Conservation (phyloP, 2,888 invertebrate species). For the Periphyllus acericola region DNA sequence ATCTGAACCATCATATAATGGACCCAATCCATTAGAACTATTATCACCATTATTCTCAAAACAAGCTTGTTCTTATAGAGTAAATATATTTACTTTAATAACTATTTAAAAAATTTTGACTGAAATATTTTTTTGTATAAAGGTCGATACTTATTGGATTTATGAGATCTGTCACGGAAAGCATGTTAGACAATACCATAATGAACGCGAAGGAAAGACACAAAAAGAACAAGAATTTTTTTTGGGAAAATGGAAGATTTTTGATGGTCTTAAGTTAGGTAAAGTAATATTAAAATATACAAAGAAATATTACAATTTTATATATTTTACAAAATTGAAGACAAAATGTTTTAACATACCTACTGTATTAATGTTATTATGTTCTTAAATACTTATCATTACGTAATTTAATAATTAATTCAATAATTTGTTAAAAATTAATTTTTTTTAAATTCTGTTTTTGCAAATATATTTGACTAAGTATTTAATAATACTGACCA, state of each 20-base stretch:
- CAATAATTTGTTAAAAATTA: too few species aligned
- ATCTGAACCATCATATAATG: conserved; percentile 74
- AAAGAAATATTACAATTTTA: background rate
- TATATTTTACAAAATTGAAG: background rate
- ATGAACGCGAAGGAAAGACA: conserved; percentile 86
- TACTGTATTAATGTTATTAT: too few species aligned
- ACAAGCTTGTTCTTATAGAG: conserved; percentile 84
- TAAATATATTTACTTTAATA: conserved; percentile 65
- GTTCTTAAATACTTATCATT: too few species aligned
- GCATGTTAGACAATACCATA: conserved; percentile 93
- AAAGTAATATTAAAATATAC: conserved; percentile 62
- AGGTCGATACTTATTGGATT: conserved; percentile 92
- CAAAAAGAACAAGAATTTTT: conserved; percentile 85
- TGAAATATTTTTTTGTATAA: conserved; percentile 58
- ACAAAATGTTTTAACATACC: background rate
- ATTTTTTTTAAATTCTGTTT: too few species aligned
- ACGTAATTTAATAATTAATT: too few species aligned
- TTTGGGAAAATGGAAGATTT: conserved; percentile 80
- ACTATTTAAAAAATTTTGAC: background rate
- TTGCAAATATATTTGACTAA: too few species aligned
- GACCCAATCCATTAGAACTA: conserved; percentile 81
- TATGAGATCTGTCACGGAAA: conserved; percentile 96
- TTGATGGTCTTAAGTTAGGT: conserved; percentile 72
- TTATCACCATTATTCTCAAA: conserved; percentile 81
- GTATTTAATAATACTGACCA: too few species aligned